A percentile compares a stretch with the other conserved stretches of the same genome.
These are phyloP conservation scores for Morus bassanus DNA, from an alignment of 2,797 vertebrate species.

Conservation along the genomic window DNA sequence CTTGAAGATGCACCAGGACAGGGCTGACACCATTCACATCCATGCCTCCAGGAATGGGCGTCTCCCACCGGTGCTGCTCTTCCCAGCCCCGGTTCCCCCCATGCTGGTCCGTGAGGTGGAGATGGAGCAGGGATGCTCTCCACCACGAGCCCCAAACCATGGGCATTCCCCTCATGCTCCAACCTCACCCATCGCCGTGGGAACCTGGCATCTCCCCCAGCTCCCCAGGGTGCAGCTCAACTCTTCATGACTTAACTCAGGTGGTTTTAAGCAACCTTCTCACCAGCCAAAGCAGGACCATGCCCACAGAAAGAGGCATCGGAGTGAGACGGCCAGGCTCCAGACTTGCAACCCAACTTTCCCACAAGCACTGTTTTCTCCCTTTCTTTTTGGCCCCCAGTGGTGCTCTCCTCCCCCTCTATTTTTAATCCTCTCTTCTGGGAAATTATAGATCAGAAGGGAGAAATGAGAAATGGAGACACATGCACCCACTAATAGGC, in stretches of 20 bases:
- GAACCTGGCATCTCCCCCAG: not conserved
- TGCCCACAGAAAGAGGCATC: not conserved
- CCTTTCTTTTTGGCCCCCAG: not conserved
- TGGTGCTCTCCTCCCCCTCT: not conserved
- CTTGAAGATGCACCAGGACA: not conserved
- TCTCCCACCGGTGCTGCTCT: fast-evolving
- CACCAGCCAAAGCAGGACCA: fast-evolving
- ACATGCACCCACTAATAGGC: slow-evolving; percentile 10
- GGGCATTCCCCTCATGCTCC: fast-evolving
- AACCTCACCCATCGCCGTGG: fast-evolving
- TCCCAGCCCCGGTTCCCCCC: not conserved
- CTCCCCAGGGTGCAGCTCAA: not conserved
- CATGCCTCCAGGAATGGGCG: fast-evolving
- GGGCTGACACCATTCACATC: fast-evolving
- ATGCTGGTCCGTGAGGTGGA: fast-evolving
- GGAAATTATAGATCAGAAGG: slow-evolving; percentile 76
- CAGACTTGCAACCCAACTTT: not conserved
- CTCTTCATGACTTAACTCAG: not conserved
- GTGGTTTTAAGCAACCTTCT: not conserved
- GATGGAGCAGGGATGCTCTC: not conserved
- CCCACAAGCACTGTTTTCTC: not conserved
- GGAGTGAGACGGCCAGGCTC: not conserved
- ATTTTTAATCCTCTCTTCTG: slow-evolving; percentile 71
- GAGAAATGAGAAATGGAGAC: slow-evolving; percentile 55
- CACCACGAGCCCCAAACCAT: fast-evolving